Conservation (phyloP, 1,140 invertebrate genomes). For the Drosophila azteca region DNA sequence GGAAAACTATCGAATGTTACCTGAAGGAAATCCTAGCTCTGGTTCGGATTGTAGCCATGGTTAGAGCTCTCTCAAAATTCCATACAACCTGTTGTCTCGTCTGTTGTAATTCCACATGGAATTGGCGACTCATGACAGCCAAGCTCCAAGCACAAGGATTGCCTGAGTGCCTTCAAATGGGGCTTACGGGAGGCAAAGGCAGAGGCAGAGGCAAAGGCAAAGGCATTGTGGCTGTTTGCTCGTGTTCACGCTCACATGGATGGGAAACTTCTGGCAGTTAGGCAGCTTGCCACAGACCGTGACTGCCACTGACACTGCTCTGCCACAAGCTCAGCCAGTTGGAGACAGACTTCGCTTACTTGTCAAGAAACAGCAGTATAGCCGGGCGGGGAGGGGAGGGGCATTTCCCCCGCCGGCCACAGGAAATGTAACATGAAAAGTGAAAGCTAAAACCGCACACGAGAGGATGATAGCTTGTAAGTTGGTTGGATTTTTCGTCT, state of each 20-base stretch:
- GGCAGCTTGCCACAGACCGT: slow-evolving; percentile 33
- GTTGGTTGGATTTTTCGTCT: slow-evolving; percentile 35
- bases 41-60: too few relatives aligned
- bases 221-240: slow-evolving; percentile 39
- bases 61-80: background rate
- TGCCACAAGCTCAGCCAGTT: slow-evolving; percentile 11
- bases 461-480: slow-evolving; percentile 64
- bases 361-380: slow-evolving; percentile 50
- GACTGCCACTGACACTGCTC: background rate
- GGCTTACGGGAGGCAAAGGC: slow-evolving; percentile 14
- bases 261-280: slow-evolving; percentile 47
- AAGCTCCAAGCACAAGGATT: slow-evolving; percentile 23
- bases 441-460: slow-evolving; percentile 57
- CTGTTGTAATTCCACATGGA: slow-evolving; percentile 25
- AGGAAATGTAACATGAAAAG: slow-evolving; percentile 66
- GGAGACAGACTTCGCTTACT: slow-evolving; percentile 53
- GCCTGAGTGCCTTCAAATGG: slow-evolving; percentile 42
- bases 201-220: slow-evolving; percentile 1
- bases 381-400: slow-evolving; percentile 18
- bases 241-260: slow-evolving; percentile 44
- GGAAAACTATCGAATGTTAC: too few relatives aligned
- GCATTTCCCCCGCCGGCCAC: slow-evolving; percentile 60
- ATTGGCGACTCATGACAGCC: slow-evolving; percentile 39
- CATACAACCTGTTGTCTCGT: slow-evolving; percentile 1
- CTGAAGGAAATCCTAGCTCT: too few relatives aligned